These are phyloP conservation scores for Myotis findleyi DNA, from an alignment of 2,797 vertebrate species.

Conservation along the genomic window DNA sequence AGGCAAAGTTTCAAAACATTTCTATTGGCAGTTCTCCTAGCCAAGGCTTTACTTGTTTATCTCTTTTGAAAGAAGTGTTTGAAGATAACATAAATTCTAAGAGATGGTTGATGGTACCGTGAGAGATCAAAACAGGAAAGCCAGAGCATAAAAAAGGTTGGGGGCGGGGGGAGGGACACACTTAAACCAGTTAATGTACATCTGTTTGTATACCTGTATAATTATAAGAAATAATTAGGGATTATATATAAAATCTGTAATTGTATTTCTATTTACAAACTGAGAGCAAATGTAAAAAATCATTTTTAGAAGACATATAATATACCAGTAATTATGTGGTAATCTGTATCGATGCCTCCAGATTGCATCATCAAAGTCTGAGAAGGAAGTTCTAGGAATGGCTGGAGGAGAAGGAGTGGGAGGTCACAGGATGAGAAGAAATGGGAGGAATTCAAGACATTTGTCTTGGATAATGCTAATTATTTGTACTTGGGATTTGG, in stretches of 20 bases:
- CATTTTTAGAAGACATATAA: constrained; percentile 15
- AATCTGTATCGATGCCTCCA: not conserved
- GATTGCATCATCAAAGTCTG: not conserved
- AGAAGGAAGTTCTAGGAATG: constrained; percentile 27
- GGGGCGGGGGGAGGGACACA: not conserved
- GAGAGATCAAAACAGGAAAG: constrained; percentile 17
- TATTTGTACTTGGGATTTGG: not conserved
- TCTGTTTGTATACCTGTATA: not conserved
- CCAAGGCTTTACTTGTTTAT: not conserved
- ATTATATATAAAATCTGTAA: not conserved
- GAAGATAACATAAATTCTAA: constrained; percentile 23
- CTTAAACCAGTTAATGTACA: not conserved
- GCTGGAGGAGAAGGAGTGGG: not conserved
- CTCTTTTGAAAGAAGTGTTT: not conserved
- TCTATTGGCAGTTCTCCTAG: not conserved
- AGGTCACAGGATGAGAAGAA: not conserved
- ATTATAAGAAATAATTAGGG: constrained; percentile 18
- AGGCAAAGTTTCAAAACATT: not conserved
- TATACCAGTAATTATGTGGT: not conserved
- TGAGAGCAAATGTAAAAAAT: constrained; percentile 44
- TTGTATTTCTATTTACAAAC: constrained; percentile 17
- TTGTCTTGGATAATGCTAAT: not conserved
- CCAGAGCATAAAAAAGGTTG: not conserved
- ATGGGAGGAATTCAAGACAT: not conserved
- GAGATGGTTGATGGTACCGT: not conserved